Percentiles rank a stretch among this genome's conserved stretches.
These are phyloP conservation scores for Macrotrachela quadricornifera DNA, from an alignment of 1,140 invertebrate genomes.

Conservation along the genomic window DNA sequence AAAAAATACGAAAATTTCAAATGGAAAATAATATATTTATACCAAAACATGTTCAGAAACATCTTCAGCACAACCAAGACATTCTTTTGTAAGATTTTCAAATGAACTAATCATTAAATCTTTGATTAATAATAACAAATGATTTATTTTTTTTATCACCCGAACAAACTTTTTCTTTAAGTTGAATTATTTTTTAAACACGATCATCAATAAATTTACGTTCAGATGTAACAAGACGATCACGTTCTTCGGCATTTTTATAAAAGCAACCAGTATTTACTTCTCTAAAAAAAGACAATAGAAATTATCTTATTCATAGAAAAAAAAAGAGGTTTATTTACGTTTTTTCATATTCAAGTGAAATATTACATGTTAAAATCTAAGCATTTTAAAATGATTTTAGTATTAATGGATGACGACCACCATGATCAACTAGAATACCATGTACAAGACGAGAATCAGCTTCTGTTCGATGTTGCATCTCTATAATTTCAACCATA, in stretches of 20 bases:
- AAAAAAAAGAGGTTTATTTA: slow-evolving; percentile 17
- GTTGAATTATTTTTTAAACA: slow-evolving; percentile 76
- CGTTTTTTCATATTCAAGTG: slow-evolving; percentile 96
- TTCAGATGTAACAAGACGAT: slow-evolving; percentile 79
- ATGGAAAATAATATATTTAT: too few relatives aligned
- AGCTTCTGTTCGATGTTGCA: slow-evolving; percentile 78
- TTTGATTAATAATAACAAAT: slow-evolving; percentile 95
- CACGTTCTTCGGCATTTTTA: slow-evolving; percentile 74
- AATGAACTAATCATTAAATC: slow-evolving; percentile 90
- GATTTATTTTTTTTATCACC: slow-evolving; percentile 58
- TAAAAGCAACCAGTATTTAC: slow-evolving; percentile 99
- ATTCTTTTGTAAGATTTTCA: slow-evolving; percentile 38
- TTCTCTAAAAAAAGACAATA: slow-evolving; percentile 38
- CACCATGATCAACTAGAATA: slow-evolving; percentile 86
- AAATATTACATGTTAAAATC: slow-evolving; percentile 91
- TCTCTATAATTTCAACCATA: slow-evolving; percentile 96
- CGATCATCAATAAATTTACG: slow-evolving; percentile 85
- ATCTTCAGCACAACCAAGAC: slow-evolving; percentile 69
- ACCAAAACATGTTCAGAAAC: slow-evolving; percentile 94
- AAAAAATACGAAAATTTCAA: not conserved
- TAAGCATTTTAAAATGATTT: slow-evolving; percentile 75
- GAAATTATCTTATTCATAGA: too few relatives aligned
- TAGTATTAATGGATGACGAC: slow-evolving; percentile 97
- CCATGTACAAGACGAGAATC: slow-evolving; percentile 47
- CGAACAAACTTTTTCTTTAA: slow-evolving; percentile 84